Percentiles rank a stretch among this genome's conserved stretches.
phyloP scores from a whole-genome alignment of 1,140 invertebrate species.

The Platorchestia sp. region DNA sequence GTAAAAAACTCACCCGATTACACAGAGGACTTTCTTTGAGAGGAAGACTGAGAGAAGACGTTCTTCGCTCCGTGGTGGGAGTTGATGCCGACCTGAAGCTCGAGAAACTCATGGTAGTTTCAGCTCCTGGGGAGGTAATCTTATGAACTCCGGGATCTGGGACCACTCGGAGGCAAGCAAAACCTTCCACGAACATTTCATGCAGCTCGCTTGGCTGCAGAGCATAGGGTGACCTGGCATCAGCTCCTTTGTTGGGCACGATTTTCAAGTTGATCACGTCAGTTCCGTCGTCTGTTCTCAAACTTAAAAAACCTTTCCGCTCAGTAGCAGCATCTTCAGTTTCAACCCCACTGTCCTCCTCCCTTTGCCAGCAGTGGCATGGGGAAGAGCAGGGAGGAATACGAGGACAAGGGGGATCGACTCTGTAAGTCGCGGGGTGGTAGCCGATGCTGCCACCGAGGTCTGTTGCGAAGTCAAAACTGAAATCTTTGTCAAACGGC shows the following conservation, averaged over 20 bases:
- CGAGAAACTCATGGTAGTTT: not conserved
- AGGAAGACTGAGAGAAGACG: constrained; percentile 19
- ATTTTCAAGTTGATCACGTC: not conserved
- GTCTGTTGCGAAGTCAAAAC: constrained; percentile 17
- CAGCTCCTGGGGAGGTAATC: not conserved
- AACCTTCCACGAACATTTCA: constrained; percentile 14
- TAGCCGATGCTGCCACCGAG: constrained; percentile 11
- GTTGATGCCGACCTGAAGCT: not conserved
- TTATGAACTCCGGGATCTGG: not conserved
- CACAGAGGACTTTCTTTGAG: not conserved
- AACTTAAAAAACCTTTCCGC: not conserved
- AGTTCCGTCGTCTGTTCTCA: not conserved
- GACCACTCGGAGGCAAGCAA: not conserved
- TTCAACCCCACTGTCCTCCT: not conserved
- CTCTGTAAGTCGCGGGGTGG: constrained; percentile 14
- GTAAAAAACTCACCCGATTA: not conserved
- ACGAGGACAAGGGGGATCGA: not conserved
- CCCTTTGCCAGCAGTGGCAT: constrained; percentile 30
- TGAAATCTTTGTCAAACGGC: constrained; percentile 33
- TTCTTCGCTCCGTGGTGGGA: not conserved
- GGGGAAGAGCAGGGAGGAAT: not conserved
- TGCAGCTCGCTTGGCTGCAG: not conserved
- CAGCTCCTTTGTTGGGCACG: not conserved
- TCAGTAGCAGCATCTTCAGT: not conserved
- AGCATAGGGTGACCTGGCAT: not conserved